Evolutionary conservation across 1,140 invertebrate species (phyloP).

Genomic region (Capitella teleta): DNA sequence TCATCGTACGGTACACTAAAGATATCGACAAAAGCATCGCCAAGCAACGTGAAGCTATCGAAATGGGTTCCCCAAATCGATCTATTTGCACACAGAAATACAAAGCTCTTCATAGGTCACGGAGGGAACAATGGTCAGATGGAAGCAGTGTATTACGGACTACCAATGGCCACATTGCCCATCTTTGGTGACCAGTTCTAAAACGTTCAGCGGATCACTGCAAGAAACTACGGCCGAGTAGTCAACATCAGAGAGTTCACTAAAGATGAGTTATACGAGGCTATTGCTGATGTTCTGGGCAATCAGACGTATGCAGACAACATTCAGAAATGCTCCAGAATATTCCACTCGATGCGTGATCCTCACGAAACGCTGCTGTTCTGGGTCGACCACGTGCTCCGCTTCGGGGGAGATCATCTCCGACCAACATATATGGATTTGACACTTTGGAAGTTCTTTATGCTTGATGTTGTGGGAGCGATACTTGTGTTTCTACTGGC

Average conservation of each 20-base stretch:
- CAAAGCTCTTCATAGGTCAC: slow-evolving; percentile 58
- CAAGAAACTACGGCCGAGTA: slow-evolving; percentile 28
- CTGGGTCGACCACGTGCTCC: slow-evolving; percentile 10
- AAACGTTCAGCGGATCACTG: slow-evolving; percentile 35
- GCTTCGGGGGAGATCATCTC: slow-evolving; percentile 8
- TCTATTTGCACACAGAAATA: slow-evolving; percentile 49
- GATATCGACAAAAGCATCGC: slow-evolving; percentile 46
- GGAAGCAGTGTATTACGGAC: slow-evolving; percentile 60
- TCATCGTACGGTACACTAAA: slow-evolving; percentile 47
- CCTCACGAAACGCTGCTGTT: slow-evolving; percentile 1
- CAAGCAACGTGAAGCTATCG: slow-evolving; percentile 57
- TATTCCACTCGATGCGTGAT: slow-evolving; percentile 1
- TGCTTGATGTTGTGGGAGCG: slow-evolving; percentile 3
- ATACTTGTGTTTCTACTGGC: not conserved
- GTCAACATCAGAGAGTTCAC: slow-evolving; percentile 24
- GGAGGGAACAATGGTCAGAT: slow-evolving; percentile 60
- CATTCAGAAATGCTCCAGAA: slow-evolving; percentile 3
- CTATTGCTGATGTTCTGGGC: slow-evolving; percentile 19
- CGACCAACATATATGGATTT: not conserved
- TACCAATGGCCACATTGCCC: slow-evolving; percentile 61
- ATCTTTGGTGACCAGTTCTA: slow-evolving; percentile 54
- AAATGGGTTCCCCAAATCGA: slow-evolving; percentile 74
- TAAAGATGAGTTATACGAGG: slow-evolving; percentile 17
- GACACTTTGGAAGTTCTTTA: slow-evolving; percentile 3
- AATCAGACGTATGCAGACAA: slow-evolving; percentile 5